phyloP scores from a whole-genome alignment of 2,888 invertebrate genomes.

The Dyspetes luteomarginatus region DNA sequence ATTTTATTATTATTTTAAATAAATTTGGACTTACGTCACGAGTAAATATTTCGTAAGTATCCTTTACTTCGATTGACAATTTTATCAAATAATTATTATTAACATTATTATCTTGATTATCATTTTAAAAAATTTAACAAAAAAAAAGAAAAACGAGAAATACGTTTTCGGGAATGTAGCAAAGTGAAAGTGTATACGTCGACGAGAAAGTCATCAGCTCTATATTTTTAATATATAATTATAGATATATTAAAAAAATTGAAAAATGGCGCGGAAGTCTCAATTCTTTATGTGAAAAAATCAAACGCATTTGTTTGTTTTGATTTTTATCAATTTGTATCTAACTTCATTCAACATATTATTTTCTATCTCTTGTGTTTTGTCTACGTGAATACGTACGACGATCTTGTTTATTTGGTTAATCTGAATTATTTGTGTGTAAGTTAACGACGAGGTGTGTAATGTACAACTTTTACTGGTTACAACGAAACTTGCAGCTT shows the following conservation, averaged over 20 bases:
- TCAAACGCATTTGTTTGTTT: background rate
- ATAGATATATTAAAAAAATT: background rate
- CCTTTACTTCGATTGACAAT: background rate
- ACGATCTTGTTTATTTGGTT: slow-evolving; percentile 26
- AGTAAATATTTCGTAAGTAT: background rate
- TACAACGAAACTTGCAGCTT: slow-evolving; percentile 8
- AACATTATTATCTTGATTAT: background rate
- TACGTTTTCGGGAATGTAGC: slow-evolving; percentile 5
- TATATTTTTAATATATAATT: background rate
- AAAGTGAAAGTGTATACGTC: slow-evolving; percentile 39
- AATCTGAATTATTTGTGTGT: slow-evolving; percentile 33
- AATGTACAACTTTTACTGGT: slow-evolving; percentile 33
- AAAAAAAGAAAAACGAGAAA: background rate
- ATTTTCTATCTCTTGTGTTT: background rate
- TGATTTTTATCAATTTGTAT: background rate
- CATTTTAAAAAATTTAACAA: background rate
- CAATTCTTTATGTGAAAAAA: background rate
- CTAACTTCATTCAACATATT: slow-evolving; percentile 5
- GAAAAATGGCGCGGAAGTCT: background rate
- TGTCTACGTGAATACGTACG: slow-evolving; percentile 9
- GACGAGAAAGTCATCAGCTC: background rate
- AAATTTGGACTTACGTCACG: background rate
- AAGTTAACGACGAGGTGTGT: slow-evolving; percentile 23
- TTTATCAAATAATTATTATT: background rate
- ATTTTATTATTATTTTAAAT: background rate